These are phyloP conservation scores for Bombus confusus DNA, from an alignment of 1,140 invertebrate species.

Conservation along the genomic window DNA sequence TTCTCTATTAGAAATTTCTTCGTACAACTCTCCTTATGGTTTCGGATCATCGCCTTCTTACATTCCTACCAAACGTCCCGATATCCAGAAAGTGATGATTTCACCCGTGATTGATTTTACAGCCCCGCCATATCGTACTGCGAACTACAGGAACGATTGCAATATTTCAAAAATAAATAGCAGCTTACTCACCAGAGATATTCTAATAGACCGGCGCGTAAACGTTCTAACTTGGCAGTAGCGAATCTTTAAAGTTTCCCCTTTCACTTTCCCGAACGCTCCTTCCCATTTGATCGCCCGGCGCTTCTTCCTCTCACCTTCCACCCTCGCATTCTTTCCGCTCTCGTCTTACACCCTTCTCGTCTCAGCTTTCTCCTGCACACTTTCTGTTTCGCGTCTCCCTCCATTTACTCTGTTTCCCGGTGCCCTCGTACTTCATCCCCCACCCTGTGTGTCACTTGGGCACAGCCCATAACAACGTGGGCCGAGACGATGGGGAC, in stretches of 20 bases:
- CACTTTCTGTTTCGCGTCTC: neutral
- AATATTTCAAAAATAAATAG: neutral
- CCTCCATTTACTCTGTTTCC: neutral
- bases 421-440: slow-evolving; percentile 9
- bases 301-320: neutral
- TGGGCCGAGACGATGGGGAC: slow-evolving; percentile 69
- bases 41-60: neutral
- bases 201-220: neutral
- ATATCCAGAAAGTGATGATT: neutral
- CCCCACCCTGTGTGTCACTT: neutral
- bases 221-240: neutral
- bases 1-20: too few species aligned
- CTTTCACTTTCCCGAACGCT: neutral
- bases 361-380: neutral
- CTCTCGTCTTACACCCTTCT: neutral
- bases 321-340: neutral
- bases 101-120: neutral
- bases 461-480: slow-evolving; percentile 65
- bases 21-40: too few species aligned
- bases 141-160: neutral
- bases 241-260: neutral
- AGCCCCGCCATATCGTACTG: neutral
- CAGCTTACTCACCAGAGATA: neutral
- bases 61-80: neutral
- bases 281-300: neutral